These are phyloP conservation scores for Taenaris catops DNA, from an alignment of 2,888 invertebrate species.

Conservation along the genomic window DNA sequence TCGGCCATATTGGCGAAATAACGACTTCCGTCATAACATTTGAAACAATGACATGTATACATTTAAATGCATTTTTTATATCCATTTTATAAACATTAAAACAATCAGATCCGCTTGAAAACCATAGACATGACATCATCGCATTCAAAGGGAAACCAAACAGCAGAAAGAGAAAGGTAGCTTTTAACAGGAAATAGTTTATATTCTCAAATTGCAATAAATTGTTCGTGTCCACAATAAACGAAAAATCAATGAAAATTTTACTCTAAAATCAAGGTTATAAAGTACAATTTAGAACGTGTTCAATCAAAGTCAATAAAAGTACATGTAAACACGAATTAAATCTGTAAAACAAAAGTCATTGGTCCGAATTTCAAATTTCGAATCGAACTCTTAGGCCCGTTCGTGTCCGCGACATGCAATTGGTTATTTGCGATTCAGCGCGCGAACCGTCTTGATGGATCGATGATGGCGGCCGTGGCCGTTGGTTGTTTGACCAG, in stretches of 20 bases:
- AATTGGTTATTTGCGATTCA: conserved; percentile 73
- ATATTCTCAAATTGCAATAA: conserved; percentile 67
- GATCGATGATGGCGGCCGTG: conserved; percentile 60
- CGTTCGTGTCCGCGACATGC: conserved; percentile 47
- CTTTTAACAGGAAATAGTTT: conserved; percentile 71
- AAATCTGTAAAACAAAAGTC: conserved; percentile 51
- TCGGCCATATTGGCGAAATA: conserved; percentile 7
- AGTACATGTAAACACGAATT: conserved; percentile 32
- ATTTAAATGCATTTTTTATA: conserved; percentile 20
- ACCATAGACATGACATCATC: conserved; percentile 55
- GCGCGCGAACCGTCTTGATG: conserved; percentile 63
- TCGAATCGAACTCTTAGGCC: conserved; percentile 47
- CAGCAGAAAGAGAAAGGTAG: conserved; percentile 58
- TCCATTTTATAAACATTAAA: conserved; percentile 26
- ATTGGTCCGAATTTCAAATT: conserved; percentile 60
- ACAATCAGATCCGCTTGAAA: conserved; percentile 42
- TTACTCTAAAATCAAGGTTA: conserved; percentile 21
- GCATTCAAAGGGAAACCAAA: conserved; percentile 47
- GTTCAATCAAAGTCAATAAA: conserved; percentile 16
- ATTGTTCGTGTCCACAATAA: conserved; percentile 31
- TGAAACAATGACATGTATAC: conserved; percentile 13
- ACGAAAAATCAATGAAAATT: conserved; percentile 28
- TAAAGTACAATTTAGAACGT: conserved; percentile 14
- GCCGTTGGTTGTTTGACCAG: conserved; percentile 63
- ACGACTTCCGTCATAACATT: conserved; percentile 10